Base-by-base conservation (phyloP, 2,888 invertebrate genomes). In the Colostygia pectinataria region DNA sequence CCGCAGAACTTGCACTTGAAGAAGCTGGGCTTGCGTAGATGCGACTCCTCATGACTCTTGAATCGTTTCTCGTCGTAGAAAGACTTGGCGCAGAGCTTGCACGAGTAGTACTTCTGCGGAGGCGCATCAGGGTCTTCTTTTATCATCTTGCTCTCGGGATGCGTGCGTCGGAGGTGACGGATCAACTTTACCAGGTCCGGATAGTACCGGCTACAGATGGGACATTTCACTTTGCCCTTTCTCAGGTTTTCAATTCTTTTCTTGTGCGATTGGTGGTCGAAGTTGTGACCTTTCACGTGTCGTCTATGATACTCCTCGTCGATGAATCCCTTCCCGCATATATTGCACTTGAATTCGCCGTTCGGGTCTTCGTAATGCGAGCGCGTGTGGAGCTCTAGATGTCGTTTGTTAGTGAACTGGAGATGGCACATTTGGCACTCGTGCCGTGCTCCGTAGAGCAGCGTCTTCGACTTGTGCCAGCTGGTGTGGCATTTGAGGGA, bases 251-350 rank as follows among this genome's bases (percentile, higher is more conserved):
- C 88, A 31, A 87, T 74, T 6, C 86, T 70, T 46, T 83, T 83
- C 49, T 87, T 77, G 44, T 88, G 88, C 0, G 79, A 80, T 25
- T 78, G 78, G 54, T 86, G 65, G 50, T 88, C 88, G 40, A 90
- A 89, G 53, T 90, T 92, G 65, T 92, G 92, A 1, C 91, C 90
- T 55, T 91, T 92, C 2, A 89, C 61, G 43, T 92, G 92, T 4
- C 80, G 80, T 27, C 80, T 80, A 57, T 75, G 80, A 61, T 90
- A 92, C 2, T 83, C 82, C 48, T 91, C 91, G 23, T 91, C 91
- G 1, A 83, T 91, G 69, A 80, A 92, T 0, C 87, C 90, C 53
- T 92, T 92, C 4, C 86, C 86, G 57, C 92, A 92, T 1, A 90
- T 70, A 2, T 71, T 68, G 55, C 92, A 92, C 40, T 91, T 89